A percentile compares a stretch with the other conserved stretches of the same genome.
phyloP scores from a whole-genome alignment of 2,113 vertebrate genomes.

The Mormyrus iriodes region DNA sequence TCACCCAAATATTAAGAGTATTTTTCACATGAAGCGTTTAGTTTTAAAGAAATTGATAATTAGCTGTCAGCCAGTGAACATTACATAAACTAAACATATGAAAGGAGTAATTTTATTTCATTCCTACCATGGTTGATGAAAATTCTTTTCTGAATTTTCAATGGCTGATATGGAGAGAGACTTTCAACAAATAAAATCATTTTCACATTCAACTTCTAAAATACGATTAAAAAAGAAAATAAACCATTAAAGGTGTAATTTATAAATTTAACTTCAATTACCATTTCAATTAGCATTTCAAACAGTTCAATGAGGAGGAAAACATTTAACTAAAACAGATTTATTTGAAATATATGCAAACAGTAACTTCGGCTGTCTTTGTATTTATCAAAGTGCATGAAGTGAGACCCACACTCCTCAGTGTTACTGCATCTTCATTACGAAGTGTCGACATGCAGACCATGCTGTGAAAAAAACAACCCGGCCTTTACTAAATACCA shows the following conservation, averaged over 20 bases:
- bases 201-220: not conserved
- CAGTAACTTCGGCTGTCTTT: not conserved
- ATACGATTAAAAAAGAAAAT: not conserved
- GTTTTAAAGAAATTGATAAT: not conserved
- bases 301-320: not conserved
- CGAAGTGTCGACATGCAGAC: too few relatives aligned
- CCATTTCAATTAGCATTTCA: not conserved
- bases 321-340: not conserved
- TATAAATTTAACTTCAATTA: not conserved
- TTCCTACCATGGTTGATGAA: not conserved
- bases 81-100: not conserved
- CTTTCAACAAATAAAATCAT: not conserved
- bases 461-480: too few relatives aligned
- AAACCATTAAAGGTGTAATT: not conserved
- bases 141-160: not conserved
- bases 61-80: not conserved
- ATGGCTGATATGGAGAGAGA: not conserved
- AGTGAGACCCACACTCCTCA: too few relatives aligned
- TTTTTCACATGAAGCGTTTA: not conserved
- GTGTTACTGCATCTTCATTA: too few relatives aligned
- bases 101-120: not conserved
- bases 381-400: too few relatives aligned
- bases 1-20: not conserved
- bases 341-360: not conserved
- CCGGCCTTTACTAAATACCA: too few relatives aligned